Base-by-base conservation (phyloP, 2,113 vertebrate species). In the Aleadryas rufinucha region DNA sequence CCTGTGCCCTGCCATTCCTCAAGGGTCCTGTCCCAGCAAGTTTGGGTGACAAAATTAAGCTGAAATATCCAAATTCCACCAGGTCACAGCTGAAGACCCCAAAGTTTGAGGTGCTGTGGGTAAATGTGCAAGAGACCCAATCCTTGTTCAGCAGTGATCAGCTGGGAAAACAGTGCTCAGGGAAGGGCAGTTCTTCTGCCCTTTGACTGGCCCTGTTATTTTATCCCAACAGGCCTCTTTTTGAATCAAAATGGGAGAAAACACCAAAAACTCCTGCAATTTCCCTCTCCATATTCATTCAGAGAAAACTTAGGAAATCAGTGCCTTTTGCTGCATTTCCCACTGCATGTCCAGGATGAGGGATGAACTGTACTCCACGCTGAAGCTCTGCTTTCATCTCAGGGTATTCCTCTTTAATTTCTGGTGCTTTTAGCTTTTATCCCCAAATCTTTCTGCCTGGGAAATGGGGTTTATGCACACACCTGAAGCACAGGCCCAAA, bases 381-480 rank as follows among this genome's bases (percentile, higher is more conserved):
- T 56, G 82, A 80, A 89, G 75, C 75, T 88, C 53, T 37, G 17
- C 76, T 94, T 90, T 90, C 79, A 93, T 88, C 76, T 88, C 26
- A 9, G 64, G 49, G 26, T 77, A 44, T 94, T 93, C 28, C 2
- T 2, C 5, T 89, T 83, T 66, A 45, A 66, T 70, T 90, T 86
- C 31, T 92, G 44, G 20, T 86, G 72, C 8, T 68, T 54, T 88
- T 89, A 90, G 76, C 76, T 92, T 94, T 95, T 71, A 84, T 93
- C 60, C 57, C 49, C 27, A 39, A 9, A 63, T 45, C 59, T 66
- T 93, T 54, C 22, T 20, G 68, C 88, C 90, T 84, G 56, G 79
- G 76, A 81, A 12, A 63, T 13, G 49, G 68, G 17, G 13, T 78
- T 77, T 74, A 28, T 27, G 47, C 56, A 31, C 76, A 68, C 52